phyloP scores from a whole-genome alignment of 1,140 invertebrate species.

The Zaprionus lachaisei region DNA sequence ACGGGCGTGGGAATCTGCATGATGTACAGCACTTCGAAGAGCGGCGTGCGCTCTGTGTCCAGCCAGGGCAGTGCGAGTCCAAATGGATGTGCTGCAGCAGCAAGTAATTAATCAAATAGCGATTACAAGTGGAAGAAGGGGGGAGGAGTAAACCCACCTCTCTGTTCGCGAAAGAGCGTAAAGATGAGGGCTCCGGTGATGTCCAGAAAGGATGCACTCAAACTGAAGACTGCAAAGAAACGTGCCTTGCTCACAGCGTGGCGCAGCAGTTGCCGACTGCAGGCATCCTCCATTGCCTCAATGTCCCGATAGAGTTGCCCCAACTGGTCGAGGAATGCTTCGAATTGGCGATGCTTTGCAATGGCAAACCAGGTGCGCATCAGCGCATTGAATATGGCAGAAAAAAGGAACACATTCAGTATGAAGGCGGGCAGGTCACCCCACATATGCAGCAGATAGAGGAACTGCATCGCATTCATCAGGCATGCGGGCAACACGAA shows the following conservation, averaged over 20 bases:
- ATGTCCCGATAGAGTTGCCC: conserved; percentile 51
- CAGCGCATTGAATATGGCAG: conserved; percentile 72
- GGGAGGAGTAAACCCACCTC: conserved; percentile 44
- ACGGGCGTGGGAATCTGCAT: conserved; percentile 63
- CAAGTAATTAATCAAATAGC: neutral
- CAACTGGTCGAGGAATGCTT: conserved; percentile 58
- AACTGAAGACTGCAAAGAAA: conserved; percentile 66
- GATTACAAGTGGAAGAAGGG: no score
- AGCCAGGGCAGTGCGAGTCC: conserved; percentile 67
- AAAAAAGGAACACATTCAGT: conserved; percentile 74
- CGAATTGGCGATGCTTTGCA: conserved; percentile 56
- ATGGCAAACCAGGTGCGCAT: conserved; percentile 74
- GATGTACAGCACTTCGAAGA: conserved; percentile 74
- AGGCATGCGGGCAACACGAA: conserved; percentile 68
- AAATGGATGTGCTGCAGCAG: conserved; percentile 68
- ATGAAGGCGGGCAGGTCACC: conserved; percentile 71
- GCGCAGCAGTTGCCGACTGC: conserved; percentile 30
- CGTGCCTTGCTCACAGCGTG: conserved; percentile 42
- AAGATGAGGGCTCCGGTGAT: conserved; percentile 61
- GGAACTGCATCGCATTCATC: conserved; percentile 76
- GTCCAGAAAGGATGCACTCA: conserved; percentile 68
- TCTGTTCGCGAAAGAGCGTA: conserved; percentile 56
- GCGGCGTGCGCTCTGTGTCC: conserved; percentile 61
- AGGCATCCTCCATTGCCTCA: conserved; percentile 30
- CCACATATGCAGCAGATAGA: conserved; percentile 72